Conservation (phyloP, 2,797 vertebrate species). For the Lophius americanus region DNA sequence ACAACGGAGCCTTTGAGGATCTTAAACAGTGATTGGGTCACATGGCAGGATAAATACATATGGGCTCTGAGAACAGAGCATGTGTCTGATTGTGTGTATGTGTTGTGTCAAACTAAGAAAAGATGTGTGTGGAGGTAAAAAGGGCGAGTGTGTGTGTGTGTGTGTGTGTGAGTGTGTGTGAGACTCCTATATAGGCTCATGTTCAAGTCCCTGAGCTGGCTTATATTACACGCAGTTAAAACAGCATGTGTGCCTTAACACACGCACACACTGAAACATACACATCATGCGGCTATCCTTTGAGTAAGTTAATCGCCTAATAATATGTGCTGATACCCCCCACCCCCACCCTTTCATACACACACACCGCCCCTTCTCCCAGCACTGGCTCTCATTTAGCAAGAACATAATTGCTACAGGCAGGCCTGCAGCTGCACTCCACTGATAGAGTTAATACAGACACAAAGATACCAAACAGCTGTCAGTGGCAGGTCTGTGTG, state of each 20-base stretch:
- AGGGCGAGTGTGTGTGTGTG: slow-evolving; percentile 16
- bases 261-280: slow-evolving; percentile 41
- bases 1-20: slow-evolving; percentile 69
- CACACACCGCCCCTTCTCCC: slow-evolving; percentile 38
- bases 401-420: slow-evolving; percentile 75
- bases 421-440: slow-evolving; percentile 79
- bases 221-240: slow-evolving; percentile 70
- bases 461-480: slow-evolving; percentile 73
- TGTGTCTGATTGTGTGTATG: slow-evolving; percentile 33
- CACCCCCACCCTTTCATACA: slow-evolving; percentile 17
- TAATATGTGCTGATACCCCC: slow-evolving; percentile 58
- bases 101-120: slow-evolving; percentile 16
- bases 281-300: slow-evolving; percentile 61
- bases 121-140: slow-evolving; percentile 39
- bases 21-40: slow-evolving; percentile 61
- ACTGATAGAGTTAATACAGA: slow-evolving; percentile 75
- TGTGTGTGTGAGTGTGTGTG: slow-evolving; percentile 3
- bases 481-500: slow-evolving; percentile 58
- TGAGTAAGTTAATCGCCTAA: slow-evolving; percentile 72
- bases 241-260: slow-evolving; percentile 41
- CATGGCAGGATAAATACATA: slow-evolving; percentile 66
- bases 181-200: slow-evolving; percentile 49
- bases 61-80: slow-evolving; percentile 56
- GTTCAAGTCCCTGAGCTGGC: slow-evolving; percentile 56
- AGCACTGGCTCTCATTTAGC: slow-evolving; percentile 63